Conservation (phyloP, 2,113 vertebrate genomes). For the Pygathrix nemaeus region DNA sequence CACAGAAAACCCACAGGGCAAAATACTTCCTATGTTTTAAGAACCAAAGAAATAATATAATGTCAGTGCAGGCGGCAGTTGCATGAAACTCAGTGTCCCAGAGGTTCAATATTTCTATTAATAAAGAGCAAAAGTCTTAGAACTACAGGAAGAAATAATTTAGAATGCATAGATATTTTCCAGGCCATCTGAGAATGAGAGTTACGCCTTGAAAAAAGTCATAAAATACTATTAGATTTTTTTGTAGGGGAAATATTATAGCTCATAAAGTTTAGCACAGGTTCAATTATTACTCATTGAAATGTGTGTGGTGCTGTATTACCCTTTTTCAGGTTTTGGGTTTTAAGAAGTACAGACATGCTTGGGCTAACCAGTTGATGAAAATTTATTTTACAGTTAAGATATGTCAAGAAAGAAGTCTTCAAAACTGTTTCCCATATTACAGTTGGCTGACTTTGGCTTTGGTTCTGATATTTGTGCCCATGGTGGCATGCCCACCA, state of each 20-base stretch:
- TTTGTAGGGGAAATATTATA: neutral
- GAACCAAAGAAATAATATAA: neutral
- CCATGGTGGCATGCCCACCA: too few species aligned
- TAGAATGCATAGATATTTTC: neutral
- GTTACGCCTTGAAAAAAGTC: neutral
- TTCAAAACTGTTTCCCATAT: neutral
- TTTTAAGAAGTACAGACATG: neutral
- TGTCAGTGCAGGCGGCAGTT: neutral
- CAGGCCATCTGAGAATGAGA: conserved; percentile 6
- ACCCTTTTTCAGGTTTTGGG: neutral
- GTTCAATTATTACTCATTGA: neutral
- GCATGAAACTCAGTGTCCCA: neutral
- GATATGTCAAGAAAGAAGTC: neutral
- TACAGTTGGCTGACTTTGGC: neutral
- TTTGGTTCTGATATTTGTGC: neutral
- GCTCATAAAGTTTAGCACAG: conserved; percentile 19
- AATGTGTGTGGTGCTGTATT: neutral
- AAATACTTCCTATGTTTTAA: neutral
- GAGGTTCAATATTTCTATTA: neutral
- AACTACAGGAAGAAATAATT: neutral
- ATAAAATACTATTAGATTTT: neutral
- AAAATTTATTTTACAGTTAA: neutral
- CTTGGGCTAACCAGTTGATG: neutral
- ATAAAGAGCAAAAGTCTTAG: neutral
- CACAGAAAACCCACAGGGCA: neutral